phyloP scores from a whole-genome alignment of 2,797 vertebrate species.

The Chiloscyllium punctatum region DNA sequence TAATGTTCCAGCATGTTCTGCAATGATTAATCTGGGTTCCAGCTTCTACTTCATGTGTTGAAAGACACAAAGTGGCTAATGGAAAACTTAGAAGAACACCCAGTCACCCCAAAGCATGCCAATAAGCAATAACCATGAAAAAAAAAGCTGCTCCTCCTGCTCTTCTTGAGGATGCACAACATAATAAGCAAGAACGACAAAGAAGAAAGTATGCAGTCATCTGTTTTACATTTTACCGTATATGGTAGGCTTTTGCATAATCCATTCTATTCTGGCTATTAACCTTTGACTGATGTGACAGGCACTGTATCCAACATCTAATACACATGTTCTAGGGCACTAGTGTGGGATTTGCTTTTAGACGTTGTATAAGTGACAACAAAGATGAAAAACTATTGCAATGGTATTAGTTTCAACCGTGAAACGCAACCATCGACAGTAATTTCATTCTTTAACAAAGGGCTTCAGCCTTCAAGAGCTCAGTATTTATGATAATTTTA shows the following conservation, averaged over 20 bases:
- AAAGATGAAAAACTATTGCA: background rate
- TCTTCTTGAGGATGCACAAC: background rate
- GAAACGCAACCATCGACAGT: background rate
- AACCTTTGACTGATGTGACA: slow-evolving; percentile 36
- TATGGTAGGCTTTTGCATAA: slow-evolving; percentile 24
- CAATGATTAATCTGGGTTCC: background rate
- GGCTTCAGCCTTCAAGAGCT: slow-evolving; percentile 11
- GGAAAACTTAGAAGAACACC: background rate
- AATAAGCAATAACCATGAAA: background rate
- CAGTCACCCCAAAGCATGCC: background rate
- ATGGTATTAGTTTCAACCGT: slow-evolving; percentile 27
- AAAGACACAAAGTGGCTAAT: slow-evolving; percentile 9
- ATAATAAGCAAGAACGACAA: background rate
- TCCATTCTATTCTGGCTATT: slow-evolving; percentile 26
- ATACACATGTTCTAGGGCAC: background rate
- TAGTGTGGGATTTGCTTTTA: background rate
- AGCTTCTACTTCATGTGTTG: background rate
- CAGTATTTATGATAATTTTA: slow-evolving; percentile 27
- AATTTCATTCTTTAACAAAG: background rate
- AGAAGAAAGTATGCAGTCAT: background rate
- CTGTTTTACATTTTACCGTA: background rate
- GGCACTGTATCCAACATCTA: slow-evolving; percentile 5
- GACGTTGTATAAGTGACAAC: background rate
- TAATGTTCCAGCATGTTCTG: background rate
- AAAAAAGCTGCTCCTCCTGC: background rate